Conservation (phyloP, 2,797 vertebrate genomes). For the Staurois parvus region DNA sequence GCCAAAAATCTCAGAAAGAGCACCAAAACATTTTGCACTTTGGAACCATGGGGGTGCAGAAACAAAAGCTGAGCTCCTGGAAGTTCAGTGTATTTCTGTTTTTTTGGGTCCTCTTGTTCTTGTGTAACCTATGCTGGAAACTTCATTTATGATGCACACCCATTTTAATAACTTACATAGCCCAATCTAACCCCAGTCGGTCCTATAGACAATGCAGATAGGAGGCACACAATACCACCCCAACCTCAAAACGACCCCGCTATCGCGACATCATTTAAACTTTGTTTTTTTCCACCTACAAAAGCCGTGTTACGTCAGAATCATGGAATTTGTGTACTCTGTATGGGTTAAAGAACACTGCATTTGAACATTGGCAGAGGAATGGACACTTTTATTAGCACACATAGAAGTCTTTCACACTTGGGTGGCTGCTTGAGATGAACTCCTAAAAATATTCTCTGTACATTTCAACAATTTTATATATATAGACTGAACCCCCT, state of each 20-base stretch:
- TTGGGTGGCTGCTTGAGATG: constrained; percentile 56
- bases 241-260: not conserved
- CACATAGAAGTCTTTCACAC: constrained; percentile 58
- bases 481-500: constrained; percentile 49
- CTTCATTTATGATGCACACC: too few species aligned
- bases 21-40: not conserved
- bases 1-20: not conserved
- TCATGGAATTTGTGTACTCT: constrained; percentile 24
- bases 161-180: too few species aligned
- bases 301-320: constrained; percentile 49
- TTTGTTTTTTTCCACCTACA: constrained; percentile 30
- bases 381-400: constrained; percentile 43
- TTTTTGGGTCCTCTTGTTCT: not conserved
- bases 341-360: constrained; percentile 45
- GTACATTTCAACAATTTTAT: constrained; percentile 57
- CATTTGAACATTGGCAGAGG: constrained; percentile 36
- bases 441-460: constrained; percentile 62
- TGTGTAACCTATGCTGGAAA: too few species aligned
- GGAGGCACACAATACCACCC: not conserved
- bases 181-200: too few species aligned
- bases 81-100: not conserved
- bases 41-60: not conserved
- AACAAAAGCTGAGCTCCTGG: not conserved
- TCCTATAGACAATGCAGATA: not conserved
- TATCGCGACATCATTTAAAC: not conserved